These are phyloP conservation scores for Murina feae DNA, from an alignment of 2,113 vertebrate species.

Conservation along the genomic window DNA sequence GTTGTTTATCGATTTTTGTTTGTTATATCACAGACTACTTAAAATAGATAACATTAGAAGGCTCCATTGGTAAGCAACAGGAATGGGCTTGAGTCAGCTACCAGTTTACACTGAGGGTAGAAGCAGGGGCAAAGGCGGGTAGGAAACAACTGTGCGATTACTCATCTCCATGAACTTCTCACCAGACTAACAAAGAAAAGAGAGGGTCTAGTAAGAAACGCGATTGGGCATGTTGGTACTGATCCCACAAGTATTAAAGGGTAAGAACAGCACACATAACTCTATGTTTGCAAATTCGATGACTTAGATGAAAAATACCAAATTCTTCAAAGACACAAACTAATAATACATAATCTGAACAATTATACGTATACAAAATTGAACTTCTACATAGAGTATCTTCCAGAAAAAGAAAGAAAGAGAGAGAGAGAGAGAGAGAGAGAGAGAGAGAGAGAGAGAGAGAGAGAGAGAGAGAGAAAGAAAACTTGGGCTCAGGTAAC, in stretches of 20 bases:
- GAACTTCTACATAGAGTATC: background rate
- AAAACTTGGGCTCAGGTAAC: background rate
- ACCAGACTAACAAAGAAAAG: background rate
- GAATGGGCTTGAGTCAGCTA: background rate
- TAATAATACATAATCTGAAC: background rate
- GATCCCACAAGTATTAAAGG: background rate
- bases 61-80: background rate
- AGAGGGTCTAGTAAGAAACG: background rate
- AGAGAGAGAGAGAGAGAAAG: background rate
- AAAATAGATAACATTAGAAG: background rate
- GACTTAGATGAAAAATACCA: background rate
- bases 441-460: too few relatives aligned
- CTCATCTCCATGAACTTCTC: background rate
- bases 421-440: background rate
- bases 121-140: background rate
- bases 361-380: background rate
- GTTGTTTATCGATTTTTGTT: background rate
- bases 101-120: background rate
- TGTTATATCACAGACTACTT: background rate
- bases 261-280: background rate
- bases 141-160: background rate
- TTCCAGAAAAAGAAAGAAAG: background rate
- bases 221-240: background rate
- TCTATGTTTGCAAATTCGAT: background rate
- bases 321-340: background rate